These are phyloP conservation scores for Hypanus sabinus DNA, from an alignment of 2,113 vertebrate genomes.

Conservation along the genomic window DNA sequence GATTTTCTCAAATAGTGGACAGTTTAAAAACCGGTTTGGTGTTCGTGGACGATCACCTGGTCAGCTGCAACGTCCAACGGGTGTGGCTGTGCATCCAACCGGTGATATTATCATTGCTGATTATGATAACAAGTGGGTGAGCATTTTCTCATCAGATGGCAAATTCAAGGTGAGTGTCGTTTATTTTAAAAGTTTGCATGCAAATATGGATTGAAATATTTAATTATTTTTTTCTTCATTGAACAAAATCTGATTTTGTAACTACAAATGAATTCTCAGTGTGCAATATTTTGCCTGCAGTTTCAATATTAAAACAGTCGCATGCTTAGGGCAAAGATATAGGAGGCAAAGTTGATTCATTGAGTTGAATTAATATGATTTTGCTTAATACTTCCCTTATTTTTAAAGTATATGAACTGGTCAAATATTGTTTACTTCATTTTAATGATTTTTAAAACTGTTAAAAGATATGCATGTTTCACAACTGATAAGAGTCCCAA, in stretches of 20 bases:
- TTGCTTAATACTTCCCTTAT: too few species aligned
- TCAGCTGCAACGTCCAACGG: slow-evolving; percentile 88
- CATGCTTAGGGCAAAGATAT: too few species aligned
- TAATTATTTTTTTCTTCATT: not conserved
- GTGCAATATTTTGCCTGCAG: too few species aligned
- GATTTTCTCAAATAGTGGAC: slow-evolving; percentile 92
- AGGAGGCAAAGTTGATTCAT: too few species aligned
- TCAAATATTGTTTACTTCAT: too few species aligned
- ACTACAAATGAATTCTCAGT: not conserved
- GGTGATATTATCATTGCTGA: slow-evolving; percentile 96
- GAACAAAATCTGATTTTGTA: not conserved
- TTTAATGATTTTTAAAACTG: too few species aligned
- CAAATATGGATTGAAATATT: not conserved
- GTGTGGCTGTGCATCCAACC: slow-evolving; percentile 85
- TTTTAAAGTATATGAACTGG: too few species aligned
- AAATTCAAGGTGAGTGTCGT: slow-evolving; percentile 81
- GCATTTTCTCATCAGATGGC: slow-evolving; percentile 91
- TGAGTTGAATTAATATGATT: too few species aligned
- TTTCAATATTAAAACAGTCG: too few species aligned
- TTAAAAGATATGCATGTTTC: too few species aligned
- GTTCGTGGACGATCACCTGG: slow-evolving; percentile 85
- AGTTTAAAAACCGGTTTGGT: slow-evolving; percentile 89
- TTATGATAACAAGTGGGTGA: slow-evolving; percentile 98
- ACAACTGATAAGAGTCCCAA: too few species aligned
- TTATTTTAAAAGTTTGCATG: not conserved